These are phyloP conservation scores for Malurus leucopterus DNA, from an alignment of 2,797 vertebrate species.

Conservation along the genomic window DNA sequence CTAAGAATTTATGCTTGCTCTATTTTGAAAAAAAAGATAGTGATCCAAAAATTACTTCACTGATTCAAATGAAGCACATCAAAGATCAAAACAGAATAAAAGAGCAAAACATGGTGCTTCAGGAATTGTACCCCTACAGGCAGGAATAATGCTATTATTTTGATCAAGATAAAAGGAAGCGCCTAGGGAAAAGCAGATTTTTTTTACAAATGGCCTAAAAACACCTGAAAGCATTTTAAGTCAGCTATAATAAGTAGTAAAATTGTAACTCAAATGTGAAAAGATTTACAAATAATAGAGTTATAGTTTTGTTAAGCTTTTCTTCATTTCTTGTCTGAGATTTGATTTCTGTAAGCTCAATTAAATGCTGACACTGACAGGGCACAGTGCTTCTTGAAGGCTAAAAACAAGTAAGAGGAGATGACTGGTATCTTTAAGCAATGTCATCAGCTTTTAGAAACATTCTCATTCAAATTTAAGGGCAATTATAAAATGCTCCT, in stretches of 20 bases:
- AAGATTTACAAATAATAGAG: not conserved
- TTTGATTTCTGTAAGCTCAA: not conserved
- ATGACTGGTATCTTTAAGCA: not conserved
- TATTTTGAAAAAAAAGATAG: not conserved
- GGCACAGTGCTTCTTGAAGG: not conserved
- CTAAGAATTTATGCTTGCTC: not conserved
- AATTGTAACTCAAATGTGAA: not conserved
- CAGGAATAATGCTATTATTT: not conserved
- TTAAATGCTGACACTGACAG: not conserved
- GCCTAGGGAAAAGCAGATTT: not conserved
- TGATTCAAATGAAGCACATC: not conserved
- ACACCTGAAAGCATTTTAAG: not conserved
- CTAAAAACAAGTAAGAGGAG: not conserved
- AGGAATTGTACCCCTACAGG: not conserved
- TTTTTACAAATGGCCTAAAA: not conserved
- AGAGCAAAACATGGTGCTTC: not conserved
- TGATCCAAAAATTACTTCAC: not conserved
- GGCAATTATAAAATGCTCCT: not conserved
- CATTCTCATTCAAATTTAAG: not conserved
- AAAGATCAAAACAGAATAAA: not conserved
- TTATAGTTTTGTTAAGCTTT: not conserved
- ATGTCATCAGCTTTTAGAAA: not conserved
- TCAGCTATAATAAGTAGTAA: not conserved
- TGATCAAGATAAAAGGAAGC: not conserved
- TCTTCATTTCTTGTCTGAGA: not conserved